Conservation (phyloP, 2,113 vertebrate genomes). For the Catharus minimus region DNA sequence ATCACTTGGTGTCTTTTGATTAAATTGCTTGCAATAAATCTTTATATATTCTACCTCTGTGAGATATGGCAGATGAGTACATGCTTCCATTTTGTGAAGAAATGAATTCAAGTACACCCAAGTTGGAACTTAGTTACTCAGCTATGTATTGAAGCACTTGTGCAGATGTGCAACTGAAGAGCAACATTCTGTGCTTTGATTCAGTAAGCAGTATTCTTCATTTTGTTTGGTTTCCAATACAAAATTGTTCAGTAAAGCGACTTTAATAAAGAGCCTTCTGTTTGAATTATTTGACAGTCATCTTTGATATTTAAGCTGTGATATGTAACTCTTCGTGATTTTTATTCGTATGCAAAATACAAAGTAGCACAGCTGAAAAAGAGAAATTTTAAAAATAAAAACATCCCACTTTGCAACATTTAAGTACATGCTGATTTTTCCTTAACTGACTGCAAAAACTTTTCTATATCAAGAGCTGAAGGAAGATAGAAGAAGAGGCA, state of each 20-base stretch:
- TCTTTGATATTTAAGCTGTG: background rate
- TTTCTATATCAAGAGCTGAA: background rate
- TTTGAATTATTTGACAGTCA: constrained; percentile 2
- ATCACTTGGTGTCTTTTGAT: background rate
- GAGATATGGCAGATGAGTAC: background rate
- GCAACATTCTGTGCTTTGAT: background rate
- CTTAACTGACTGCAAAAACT: background rate
- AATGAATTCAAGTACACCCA: background rate
- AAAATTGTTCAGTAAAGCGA: background rate
- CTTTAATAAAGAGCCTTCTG: background rate
- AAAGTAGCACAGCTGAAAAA: background rate
- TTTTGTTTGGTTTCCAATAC: background rate
- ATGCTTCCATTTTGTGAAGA: background rate
- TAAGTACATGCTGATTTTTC: background rate
- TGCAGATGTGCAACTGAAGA: background rate
- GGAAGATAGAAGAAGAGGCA: background rate
- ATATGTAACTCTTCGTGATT: background rate
- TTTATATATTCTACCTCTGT: background rate
- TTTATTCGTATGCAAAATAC: constrained; percentile 14
- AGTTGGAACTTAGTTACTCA: background rate
- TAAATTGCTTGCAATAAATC: background rate
- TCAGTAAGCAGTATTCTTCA: background rate
- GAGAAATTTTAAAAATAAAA: constrained; percentile 24
- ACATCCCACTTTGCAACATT: background rate
- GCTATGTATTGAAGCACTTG: background rate